Evolutionary conservation across 2,113 vertebrate genomes (phyloP), one percentile per base, ranked within the genome.

Genomic region (Dunckerocampus dactyliophorus): DNA sequence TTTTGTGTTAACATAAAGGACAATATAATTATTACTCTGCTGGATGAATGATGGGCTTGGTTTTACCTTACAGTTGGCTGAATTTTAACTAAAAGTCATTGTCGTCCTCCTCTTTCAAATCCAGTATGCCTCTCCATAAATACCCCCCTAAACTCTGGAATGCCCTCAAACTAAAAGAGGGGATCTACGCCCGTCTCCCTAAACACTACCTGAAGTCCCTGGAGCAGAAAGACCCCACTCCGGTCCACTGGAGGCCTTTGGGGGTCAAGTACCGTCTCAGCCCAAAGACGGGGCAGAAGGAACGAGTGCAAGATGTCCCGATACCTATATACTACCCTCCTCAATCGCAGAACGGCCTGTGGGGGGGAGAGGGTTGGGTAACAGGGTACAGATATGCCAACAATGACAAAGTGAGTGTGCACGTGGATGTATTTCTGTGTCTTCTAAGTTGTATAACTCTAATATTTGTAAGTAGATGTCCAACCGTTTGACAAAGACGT

Each of bases 281-380:
- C 82, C 91, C 93, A 1, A 85, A 75, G 39, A 93, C 91, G 0
- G 91, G 94, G 0, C 68, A 87, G 48, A 88, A 89, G 34, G 91
- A 94, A 61, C 92, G 94, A 1, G 91, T 95, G n/a, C 91, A 98
- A 84, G 94, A 96, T 34, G 89, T 95, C 47, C 93, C 95, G 0
- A 80, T 99, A 31, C 90, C 91, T 0, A 31, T 93, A 42, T 82
- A 91, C 85, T 87, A 88, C 53, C 96, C 96, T 0, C 92, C 88
- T 1, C 76, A 92, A 16, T 92, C 94, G 5, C 83, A 96, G 72
- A 46, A 76, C 0, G 94, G 95, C 8, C 89, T 98, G 9, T 99
- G 97, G 97, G 95, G 93, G 4, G 96, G 96, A 12, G 97, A 98
- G 76, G 97, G 97, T 1, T 94, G 90, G 89, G 60, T 99, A 54